Evolutionary conservation across 1,140 invertebrate species (phyloP).

Genomic region (Zaprionus vittiger): DNA sequence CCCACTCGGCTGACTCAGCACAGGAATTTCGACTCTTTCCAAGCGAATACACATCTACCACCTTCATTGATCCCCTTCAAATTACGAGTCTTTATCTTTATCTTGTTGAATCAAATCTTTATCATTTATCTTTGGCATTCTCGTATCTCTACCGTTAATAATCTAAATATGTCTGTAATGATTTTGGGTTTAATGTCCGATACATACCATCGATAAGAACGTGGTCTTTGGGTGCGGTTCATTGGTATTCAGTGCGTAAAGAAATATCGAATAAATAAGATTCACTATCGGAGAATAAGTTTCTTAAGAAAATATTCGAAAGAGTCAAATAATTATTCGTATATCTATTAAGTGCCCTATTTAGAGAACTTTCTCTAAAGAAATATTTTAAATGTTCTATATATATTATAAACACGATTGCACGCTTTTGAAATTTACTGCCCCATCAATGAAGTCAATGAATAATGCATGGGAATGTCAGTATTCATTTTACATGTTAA

Average conservation of each 20-base stretch:
- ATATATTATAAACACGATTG: background rate
- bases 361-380: no score
- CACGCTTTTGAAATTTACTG: background rate
- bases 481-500: background rate
- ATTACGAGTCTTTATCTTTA: slow-evolving; percentile 35
- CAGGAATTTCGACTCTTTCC: slow-evolving; percentile 19
- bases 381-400: background rate
- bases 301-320: background rate
- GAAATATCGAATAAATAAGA: background rate
- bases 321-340: background rate
- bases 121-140: slow-evolving; percentile 10
- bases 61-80: slow-evolving; percentile 37
- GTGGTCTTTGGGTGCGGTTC: background rate
- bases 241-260: background rate
- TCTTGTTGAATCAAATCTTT: slow-evolving; percentile 28
- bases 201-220: background rate
- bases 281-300: background rate
- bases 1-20: slow-evolving; percentile 7
- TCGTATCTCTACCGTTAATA: background rate
- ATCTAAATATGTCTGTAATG: background rate
- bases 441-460: slow-evolving; percentile 4
- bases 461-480: slow-evolving; percentile 1
- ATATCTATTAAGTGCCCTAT: background rate
- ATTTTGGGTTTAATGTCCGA: slow-evolving; percentile 7
- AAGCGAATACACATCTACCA: slow-evolving; percentile 30